Percentiles rank a stretch among this genome's conserved stretches.
These are phyloP conservation scores for Macroramphosus scolopax DNA, from an alignment of 2,797 vertebrate genomes.

Conservation along the genomic window DNA sequence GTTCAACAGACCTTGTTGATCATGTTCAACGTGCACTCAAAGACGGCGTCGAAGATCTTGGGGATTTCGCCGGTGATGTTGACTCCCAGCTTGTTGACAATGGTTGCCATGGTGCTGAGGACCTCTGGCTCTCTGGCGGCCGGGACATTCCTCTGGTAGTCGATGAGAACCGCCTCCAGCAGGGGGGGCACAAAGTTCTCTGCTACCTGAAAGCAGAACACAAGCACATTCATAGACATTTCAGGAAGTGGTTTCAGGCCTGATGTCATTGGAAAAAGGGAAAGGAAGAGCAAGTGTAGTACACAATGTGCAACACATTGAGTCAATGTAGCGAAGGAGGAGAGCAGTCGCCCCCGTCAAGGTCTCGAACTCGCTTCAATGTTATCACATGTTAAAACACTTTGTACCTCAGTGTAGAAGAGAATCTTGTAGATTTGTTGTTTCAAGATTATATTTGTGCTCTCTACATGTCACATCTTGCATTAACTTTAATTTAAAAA, in stretches of 20 bases:
- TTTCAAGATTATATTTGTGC: too few species aligned
- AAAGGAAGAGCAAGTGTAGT: too few species aligned
- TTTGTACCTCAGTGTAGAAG: too few species aligned
- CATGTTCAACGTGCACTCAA: conserved; percentile 98
- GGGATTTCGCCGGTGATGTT: conserved; percentile 98
- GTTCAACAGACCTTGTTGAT: conserved; percentile 87
- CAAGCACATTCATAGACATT: not conserved
- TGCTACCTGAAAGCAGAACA: conserved; percentile 80
- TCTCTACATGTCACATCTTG: too few species aligned
- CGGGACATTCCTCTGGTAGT: conserved; percentile 97
- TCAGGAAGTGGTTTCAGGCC: too few species aligned
- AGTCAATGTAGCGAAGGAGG: too few species aligned
- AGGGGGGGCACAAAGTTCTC: conserved; percentile 96
- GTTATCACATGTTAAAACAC: too few species aligned
- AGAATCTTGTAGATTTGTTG: too few species aligned
- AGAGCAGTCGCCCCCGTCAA: too few species aligned
- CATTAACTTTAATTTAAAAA: too few species aligned
- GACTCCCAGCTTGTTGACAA: conserved; percentile 94
- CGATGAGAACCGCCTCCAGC: conserved; percentile 95
- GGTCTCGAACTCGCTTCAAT: too few species aligned
- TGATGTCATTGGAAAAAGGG: too few species aligned
- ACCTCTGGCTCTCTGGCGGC: conserved; percentile 96
- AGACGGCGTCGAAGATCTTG: conserved; percentile 97
- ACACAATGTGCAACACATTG: conserved; percentile 84
- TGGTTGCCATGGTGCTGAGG: conserved; percentile 98